Conservation (phyloP, 1,140 invertebrate species). For the Rhopalosiphum padi region DNA sequence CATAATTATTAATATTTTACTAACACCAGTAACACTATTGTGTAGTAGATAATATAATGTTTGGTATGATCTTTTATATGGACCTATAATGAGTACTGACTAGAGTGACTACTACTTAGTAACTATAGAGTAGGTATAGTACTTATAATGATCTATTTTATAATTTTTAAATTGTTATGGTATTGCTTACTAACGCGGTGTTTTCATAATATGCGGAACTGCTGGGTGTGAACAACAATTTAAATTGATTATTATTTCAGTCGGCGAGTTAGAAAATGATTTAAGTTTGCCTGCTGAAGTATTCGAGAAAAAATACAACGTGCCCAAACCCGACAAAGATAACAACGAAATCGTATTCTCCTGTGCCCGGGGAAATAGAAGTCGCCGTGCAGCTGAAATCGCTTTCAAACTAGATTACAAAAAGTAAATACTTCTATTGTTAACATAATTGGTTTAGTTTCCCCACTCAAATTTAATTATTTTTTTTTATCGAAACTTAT, state of each 20-base stretch:
- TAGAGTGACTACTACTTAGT: no score
- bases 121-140: no score
- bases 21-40: no score
- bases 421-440: constrained; percentile 21
- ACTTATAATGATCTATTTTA: not conserved
- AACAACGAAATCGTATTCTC: constrained; percentile 30
- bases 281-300: not conserved
- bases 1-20: no score
- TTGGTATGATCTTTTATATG: no score
- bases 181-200: not conserved
- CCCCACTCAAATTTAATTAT: no score
- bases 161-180: not conserved
- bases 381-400: constrained; percentile 19
- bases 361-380: constrained; percentile 26
- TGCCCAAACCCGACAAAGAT: not conserved
- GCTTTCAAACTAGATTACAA: not conserved
- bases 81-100: no score
- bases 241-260: constrained; percentile 8
- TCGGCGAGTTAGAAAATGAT: not conserved
- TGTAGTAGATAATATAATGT: no score
- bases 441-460: no score
- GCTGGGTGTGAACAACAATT: not conserved
- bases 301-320: not conserved
- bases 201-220: not conserved
- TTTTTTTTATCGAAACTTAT: no score